These are phyloP conservation scores for Synodontis membranacea DNA, from an alignment of 2,113 vertebrate genomes.

Conservation along the genomic window DNA sequence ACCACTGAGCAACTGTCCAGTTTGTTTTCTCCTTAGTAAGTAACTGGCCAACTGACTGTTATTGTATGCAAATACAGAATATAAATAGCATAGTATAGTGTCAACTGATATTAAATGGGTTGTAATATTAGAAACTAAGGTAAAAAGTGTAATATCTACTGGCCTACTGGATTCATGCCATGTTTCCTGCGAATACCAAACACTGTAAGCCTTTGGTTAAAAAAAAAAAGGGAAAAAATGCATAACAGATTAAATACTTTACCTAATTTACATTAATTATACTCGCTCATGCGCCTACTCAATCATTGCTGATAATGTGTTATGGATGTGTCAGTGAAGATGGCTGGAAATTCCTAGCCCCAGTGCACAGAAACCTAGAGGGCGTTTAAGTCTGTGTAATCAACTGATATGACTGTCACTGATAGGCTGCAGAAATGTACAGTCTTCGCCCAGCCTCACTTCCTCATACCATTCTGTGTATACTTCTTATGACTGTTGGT, in stretches of 20 bases:
- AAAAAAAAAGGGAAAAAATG: neutral
- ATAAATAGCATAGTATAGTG: neutral
- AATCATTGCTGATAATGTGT: neutral
- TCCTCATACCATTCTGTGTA: neutral
- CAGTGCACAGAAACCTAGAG: neutral
- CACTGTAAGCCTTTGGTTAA: no score
- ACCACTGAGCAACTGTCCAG: no score
- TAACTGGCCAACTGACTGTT: no score
- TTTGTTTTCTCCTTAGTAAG: no score
- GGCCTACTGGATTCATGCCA: neutral
- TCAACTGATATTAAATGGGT: neutral
- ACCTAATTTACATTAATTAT: neutral
- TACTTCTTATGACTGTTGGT: neutral
- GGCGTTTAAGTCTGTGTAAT: neutral
- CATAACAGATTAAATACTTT: no score
- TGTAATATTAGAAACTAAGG: neutral
- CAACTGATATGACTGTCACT: neutral
- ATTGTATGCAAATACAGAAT: neutral
- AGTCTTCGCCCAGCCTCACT: neutral
- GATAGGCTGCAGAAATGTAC: neutral
- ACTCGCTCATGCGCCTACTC: neutral
- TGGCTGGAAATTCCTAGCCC: neutral
- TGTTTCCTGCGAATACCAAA: neutral
- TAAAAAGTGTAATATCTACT: neutral
- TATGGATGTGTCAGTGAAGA: neutral